Evolutionary conservation across 2,113 vertebrate genomes (phyloP).

Genomic region (Genyomyrus donnyi): DNA sequence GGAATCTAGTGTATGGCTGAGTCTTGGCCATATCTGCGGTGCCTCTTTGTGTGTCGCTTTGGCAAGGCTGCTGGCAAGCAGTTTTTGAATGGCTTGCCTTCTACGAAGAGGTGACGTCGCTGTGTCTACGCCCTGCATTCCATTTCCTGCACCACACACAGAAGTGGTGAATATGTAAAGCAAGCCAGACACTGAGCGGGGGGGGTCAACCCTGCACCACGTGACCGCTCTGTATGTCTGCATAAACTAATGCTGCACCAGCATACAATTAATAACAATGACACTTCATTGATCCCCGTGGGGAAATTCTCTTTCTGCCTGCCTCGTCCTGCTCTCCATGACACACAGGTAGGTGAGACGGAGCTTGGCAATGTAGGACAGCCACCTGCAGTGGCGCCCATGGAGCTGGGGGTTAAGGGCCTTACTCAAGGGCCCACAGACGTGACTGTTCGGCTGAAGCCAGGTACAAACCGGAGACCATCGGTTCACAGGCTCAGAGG

Average conservation of each 20-base stretch:
- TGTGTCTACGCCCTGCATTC: constrained; percentile 39
- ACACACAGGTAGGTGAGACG: neutral
- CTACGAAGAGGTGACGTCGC: constrained; percentile 46
- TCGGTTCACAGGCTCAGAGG: neutral
- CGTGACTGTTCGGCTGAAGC: neutral
- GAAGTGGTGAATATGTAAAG: constrained; percentile 42
- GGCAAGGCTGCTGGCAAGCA: constrained; percentile 55
- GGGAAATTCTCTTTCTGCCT: neutral
- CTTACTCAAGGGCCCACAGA: neutral
- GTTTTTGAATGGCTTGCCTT: constrained; percentile 52
- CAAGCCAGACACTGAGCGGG: constrained; percentile 4
- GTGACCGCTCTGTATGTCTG: neutral
- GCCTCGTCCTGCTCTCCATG: neutral
- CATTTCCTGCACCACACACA: constrained; percentile 60
- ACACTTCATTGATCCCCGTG: neutral
- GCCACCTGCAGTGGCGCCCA: neutral
- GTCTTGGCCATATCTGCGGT: constrained; percentile 47
- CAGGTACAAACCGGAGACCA: neutral
- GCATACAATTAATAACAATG: neutral
- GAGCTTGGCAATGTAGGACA: neutral
- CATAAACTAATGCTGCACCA: neutral
- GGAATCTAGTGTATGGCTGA: constrained; percentile 27
- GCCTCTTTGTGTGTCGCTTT: constrained; percentile 56
- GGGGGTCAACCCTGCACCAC: neutral
- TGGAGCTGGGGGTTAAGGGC: neutral